Evolutionary conservation across 2,888 invertebrate genomes (phyloP).

Genomic region (Calameuta pallipes): DNA sequence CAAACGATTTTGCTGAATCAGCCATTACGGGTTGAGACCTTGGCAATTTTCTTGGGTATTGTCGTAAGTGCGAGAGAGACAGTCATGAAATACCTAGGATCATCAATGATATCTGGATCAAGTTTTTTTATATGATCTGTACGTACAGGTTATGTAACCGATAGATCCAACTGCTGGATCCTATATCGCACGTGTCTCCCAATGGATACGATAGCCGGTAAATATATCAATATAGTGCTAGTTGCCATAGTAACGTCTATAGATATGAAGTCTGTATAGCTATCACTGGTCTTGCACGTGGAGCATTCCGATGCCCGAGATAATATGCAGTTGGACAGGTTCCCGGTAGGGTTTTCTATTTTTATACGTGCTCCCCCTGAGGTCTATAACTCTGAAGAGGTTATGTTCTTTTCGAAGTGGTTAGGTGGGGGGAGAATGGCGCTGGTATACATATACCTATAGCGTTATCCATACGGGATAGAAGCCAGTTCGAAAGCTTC

Average conservation of each 20-base stretch:
- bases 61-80: conserved; percentile 10
- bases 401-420: neutral
- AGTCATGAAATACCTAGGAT: neutral
- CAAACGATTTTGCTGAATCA: conserved; percentile 54
- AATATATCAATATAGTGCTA: neutral
- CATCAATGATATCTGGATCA: neutral
- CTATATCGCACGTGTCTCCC: neutral
- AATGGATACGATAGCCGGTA: neutral
- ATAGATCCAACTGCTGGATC: neutral
- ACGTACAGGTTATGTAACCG: neutral
- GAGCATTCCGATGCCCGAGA: conserved; percentile 54
- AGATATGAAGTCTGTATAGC: neutral
- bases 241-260: neutral
- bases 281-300: conserved; percentile 2
- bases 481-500: neutral
- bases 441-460: neutral
- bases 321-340: conserved; percentile 59
- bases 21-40: conserved; percentile 38
- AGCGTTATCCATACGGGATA: neutral
- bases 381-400: conserved; percentile 25
- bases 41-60: conserved; percentile 38
- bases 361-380: conserved; percentile 41
- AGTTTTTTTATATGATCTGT: neutral
- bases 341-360: conserved; percentile 52
- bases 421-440: neutral